These are phyloP conservation scores for Sarcophaga carnaria DNA, from an alignment of 2,888 invertebrate genomes.

Conservation along the genomic window DNA sequence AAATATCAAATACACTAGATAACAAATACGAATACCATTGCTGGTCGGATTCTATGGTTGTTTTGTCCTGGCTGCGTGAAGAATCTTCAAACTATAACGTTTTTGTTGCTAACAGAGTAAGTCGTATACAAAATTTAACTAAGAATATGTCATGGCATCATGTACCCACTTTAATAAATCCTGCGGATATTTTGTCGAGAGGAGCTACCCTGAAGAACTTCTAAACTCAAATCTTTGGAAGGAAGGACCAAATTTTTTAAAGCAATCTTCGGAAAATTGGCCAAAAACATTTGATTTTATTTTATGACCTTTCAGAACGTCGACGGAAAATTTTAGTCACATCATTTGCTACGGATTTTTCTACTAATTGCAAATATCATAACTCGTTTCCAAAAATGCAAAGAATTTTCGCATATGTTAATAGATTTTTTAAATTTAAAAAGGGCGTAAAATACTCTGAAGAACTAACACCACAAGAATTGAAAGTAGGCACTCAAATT, in stretches of 20 bases:
- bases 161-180: conserved; percentile 44
- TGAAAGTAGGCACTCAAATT: conserved; percentile 32
- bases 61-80: conserved; percentile 51
- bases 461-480: conserved; percentile 6
- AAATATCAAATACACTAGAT: background rate
- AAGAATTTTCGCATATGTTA: conserved; percentile 36
- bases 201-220: conserved; percentile 46
- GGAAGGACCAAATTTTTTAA: conserved; percentile 43
- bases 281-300: conserved; percentile 7
- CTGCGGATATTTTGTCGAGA: conserved; percentile 50
- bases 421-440: conserved; percentile 10
- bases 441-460: background rate
- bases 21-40: conserved; percentile 29
- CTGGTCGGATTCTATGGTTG: conserved; percentile 58
- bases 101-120: conserved; percentile 56
- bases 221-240: conserved; percentile 40
- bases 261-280: background rate
- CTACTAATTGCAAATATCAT: conserved; percentile 34
- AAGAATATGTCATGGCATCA: conserved; percentile 56
- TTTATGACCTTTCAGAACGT: conserved; percentile 19
- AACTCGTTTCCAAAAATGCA: conserved; percentile 45
- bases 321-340: background rate
- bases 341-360: conserved; percentile 7
- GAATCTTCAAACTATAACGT: conserved; percentile 50
- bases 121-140: conserved; percentile 49